Evolutionary conservation across 2,888 invertebrate species (phyloP).

Genomic region (Trissolcus japonicus): DNA sequence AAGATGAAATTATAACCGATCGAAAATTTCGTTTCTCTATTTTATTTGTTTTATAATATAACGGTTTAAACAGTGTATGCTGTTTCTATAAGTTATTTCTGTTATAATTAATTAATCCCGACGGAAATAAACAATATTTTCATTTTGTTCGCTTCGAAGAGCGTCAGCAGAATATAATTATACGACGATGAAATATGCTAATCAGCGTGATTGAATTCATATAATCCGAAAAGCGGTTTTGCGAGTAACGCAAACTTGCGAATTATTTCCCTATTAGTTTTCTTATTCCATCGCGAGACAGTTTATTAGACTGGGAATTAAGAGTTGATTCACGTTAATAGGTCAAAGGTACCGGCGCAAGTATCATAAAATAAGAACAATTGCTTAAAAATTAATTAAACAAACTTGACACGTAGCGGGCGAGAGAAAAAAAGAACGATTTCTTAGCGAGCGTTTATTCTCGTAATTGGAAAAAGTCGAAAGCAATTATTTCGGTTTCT

Average conservation of each 20-base stretch:
- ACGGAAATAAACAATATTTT: slow-evolving; percentile 3
- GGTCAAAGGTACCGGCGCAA: slow-evolving; percentile 19
- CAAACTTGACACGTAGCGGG: slow-evolving; percentile 22
- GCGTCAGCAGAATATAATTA: slow-evolving; percentile 1
- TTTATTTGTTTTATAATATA: slow-evolving; percentile 3
- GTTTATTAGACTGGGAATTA: slow-evolving; percentile 43
- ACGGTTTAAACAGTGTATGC: background rate
- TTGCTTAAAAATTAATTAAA: slow-evolving; percentile 37
- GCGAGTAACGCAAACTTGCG: slow-evolving; percentile 30
- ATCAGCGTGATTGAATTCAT: slow-evolving; percentile 9
- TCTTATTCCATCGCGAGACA: slow-evolving; percentile 28
- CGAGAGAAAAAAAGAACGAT: slow-evolving; percentile 13
- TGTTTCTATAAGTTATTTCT: no score
- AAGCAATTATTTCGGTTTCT: slow-evolving; percentile 34
- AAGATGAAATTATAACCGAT: slow-evolving; percentile 54
- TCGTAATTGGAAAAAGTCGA: slow-evolving; percentile 41
- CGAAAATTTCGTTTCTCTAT: slow-evolving; percentile 29
- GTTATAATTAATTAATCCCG: slow-evolving; percentile 2
- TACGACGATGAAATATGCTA: slow-evolving; percentile 4
- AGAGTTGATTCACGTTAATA: slow-evolving; percentile 26
- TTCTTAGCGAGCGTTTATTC: slow-evolving; percentile 16
- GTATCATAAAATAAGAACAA: slow-evolving; percentile 13
- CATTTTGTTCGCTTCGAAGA: background rate
- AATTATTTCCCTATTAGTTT: slow-evolving; percentile 33
- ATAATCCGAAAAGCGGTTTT: slow-evolving; percentile 24